Conservation (phyloP, 1,140 invertebrate genomes). For the Pseudomyrmex pallidus region DNA sequence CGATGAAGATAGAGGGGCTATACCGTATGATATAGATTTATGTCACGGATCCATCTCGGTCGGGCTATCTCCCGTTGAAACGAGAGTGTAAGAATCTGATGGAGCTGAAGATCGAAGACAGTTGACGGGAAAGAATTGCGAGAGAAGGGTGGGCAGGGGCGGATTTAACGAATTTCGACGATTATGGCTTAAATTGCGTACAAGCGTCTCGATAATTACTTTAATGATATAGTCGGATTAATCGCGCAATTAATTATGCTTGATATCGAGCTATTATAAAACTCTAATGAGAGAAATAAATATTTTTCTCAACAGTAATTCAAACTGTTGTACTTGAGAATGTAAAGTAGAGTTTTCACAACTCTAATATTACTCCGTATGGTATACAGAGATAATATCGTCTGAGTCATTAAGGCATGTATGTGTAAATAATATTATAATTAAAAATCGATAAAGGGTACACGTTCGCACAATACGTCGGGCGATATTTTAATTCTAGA, state of each 20-base stretch:
- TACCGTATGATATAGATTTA: constrained; percentile 81
- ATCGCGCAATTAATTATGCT: not conserved
- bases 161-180: constrained; percentile 40
- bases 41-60: constrained; percentile 68
- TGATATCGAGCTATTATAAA: not conserved
- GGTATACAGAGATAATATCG: not conserved
- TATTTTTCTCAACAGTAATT: no score
- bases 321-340: not conserved
- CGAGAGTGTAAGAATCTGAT: constrained; percentile 58
- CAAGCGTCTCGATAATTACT: not conserved
- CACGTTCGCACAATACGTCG: not conserved
- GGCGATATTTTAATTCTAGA: not conserved
- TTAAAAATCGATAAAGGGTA: not conserved
- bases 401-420: not conserved
- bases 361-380: not conserved
- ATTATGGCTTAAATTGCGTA: constrained; percentile 5
- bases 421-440: not conserved
- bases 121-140: constrained; percentile 27
- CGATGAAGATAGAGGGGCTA: constrained; percentile 48
- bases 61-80: constrained; percentile 36
- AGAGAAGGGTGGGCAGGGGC: constrained; percentile 45
- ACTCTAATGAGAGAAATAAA: no score
- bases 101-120: constrained; percentile 53
- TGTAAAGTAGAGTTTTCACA: not conserved
- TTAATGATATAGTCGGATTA: not conserved